A percentile compares a stretch with the other conserved stretches of the same genome.
Evolutionary conservation across 2,888 invertebrate species (phyloP).

Genomic region (Alloscopus bannaensis): DNA sequence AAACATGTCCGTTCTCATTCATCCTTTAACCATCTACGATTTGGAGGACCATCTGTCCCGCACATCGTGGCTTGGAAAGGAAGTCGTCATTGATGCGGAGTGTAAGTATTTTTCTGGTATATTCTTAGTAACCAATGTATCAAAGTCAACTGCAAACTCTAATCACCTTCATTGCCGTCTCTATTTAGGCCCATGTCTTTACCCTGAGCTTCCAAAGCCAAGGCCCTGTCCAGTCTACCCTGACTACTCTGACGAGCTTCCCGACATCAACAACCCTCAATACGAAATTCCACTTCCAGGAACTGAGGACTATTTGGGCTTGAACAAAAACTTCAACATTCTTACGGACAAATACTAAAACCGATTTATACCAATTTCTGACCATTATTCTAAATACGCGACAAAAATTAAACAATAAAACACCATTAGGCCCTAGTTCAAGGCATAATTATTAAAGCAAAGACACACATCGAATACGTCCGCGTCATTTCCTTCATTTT

Average conservation of each 20-base stretch:
- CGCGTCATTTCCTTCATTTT: no score
- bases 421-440: no score
- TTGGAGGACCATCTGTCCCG: slow-evolving; percentile 58
- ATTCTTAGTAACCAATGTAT: no score
- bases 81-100: slow-evolving; percentile 66
- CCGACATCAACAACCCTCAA: slow-evolving; percentile 20
- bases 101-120: slow-evolving; percentile 27
- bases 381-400: no score
- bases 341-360: slow-evolving; percentile 35
- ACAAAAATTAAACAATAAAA: no score
- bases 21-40: slow-evolving; percentile 69
- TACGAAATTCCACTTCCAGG: slow-evolving; percentile 63
- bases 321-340: slow-evolving; percentile 58
- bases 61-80: slow-evolving; percentile 66
- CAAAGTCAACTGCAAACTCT: no score
- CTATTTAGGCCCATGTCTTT: slow-evolving; percentile 43
- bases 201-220: slow-evolving; percentile 50
- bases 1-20: slow-evolving; percentile 67
- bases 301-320: slow-evolving; percentile 67
- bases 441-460: no score
- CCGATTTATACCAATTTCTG: no score
- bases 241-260: slow-evolving; percentile 57
- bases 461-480: no score
- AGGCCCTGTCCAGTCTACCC: slow-evolving; percentile 63
- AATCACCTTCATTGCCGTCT: background rate